These are phyloP conservation scores for Idaea straminata DNA, from an alignment of 2,888 invertebrate genomes.

Conservation along the genomic window DNA sequence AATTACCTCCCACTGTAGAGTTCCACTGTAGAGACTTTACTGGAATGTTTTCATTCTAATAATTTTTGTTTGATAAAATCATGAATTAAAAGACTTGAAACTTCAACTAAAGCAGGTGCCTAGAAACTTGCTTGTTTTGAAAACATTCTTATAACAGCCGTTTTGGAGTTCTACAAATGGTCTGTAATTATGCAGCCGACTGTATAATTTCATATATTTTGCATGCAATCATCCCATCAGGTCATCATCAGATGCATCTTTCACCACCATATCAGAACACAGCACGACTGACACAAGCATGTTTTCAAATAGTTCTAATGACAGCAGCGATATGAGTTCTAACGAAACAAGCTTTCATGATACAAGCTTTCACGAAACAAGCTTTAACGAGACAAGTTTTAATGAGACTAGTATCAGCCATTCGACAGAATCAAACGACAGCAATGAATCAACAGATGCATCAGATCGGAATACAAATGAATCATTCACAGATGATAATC, in stretches of 20 bases:
- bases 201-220: neutral
- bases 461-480: slow-evolving; percentile 3
- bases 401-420: neutral
- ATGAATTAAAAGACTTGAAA: too few relatives aligned
- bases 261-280: slow-evolving; percentile 53
- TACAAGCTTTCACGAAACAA: neutral
- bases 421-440: slow-evolving; percentile 6
- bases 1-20: too few relatives aligned
- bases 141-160: too few relatives aligned
- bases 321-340: neutral
- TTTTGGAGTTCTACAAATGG: too few relatives aligned
- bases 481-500: neutral
- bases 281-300: slow-evolving; percentile 63
- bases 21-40: too few relatives aligned
- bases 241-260: slow-evolving; percentile 32
- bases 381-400: neutral
- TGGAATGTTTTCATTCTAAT: too few relatives aligned
- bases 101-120: too few relatives aligned
- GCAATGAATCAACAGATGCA: neutral
- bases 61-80: too few relatives aligned
- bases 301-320: neutral
- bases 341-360: neutral
- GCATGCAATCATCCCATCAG: neutral
- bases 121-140: too few relatives aligned
- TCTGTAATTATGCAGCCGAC: too few relatives aligned